Evolutionary conservation across 2,888 invertebrate genomes (phyloP).

Genomic region (Melipona bicolor): DNA sequence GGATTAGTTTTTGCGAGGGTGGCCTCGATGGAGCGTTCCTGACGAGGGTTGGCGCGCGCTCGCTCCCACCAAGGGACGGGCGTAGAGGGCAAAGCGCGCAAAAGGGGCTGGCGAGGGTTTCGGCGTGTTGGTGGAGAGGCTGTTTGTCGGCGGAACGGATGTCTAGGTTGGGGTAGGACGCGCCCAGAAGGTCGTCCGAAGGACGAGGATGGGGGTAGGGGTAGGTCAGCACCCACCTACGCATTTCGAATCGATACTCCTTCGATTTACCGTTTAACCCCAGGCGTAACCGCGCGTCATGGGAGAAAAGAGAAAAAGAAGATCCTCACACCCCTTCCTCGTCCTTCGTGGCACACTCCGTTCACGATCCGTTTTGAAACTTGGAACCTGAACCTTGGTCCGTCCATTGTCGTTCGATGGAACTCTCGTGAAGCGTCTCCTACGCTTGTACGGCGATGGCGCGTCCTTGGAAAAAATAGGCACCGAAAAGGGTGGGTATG

Average conservation of each 20-base stretch:
- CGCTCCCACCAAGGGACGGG: conserved; percentile 31
- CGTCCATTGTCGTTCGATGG: conserved; percentile 32
- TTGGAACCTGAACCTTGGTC: neutral
- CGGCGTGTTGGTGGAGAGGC: conserved; percentile 50
- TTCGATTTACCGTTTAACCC: conserved; percentile 53
- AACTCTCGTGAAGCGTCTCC: neutral
- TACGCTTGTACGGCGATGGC: neutral
- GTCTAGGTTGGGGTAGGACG: conserved; percentile 81
- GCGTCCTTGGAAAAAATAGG: conserved; percentile 17
- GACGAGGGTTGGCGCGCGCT: conserved; percentile 68
- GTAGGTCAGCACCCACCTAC: conserved; percentile 82
- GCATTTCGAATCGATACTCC: conserved; percentile 74
- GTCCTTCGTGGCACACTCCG: no score
- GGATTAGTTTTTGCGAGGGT: conserved; percentile 68
- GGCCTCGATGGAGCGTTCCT: conserved; percentile 67
- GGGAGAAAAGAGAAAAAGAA: neutral
- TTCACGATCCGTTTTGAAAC: conserved; percentile 8
- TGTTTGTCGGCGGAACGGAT: conserved; percentile 74
- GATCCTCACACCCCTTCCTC: conserved; percentile 2
- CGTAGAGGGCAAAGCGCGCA: conserved; percentile 38
- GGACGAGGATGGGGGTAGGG: conserved; percentile 76
- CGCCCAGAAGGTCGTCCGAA: conserved; percentile 78
- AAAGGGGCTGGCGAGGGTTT: conserved; percentile 42
- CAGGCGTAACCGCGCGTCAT: conserved; percentile 38
- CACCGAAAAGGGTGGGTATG: neutral